Conservation (phyloP, 1,140 invertebrate genomes). For the Euwallacea similis region DNA sequence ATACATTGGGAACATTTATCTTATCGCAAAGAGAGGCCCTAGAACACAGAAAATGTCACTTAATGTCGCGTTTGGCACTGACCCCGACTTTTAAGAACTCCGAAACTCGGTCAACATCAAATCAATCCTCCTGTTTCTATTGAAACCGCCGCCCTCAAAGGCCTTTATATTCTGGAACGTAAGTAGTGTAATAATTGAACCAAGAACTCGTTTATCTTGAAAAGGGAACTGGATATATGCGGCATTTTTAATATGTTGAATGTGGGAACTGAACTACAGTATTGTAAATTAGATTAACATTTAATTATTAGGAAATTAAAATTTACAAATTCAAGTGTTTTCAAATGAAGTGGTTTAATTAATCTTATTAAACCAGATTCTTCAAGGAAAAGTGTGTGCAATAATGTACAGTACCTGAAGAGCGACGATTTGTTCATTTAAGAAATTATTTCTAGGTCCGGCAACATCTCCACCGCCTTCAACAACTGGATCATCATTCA, state of each 20-base stretch:
- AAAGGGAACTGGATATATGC: too few relatives aligned
- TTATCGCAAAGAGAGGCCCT: not conserved
- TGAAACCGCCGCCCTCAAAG: too few relatives aligned
- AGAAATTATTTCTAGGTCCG: slow-evolving; percentile 7
- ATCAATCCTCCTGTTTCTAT: not conserved
- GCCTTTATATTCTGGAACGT: too few relatives aligned
- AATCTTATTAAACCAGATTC: not conserved
- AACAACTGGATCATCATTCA: slow-evolving; percentile 6
- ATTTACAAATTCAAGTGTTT: too few relatives aligned
- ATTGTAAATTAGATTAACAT: too few relatives aligned
- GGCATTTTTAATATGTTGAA: too few relatives aligned
- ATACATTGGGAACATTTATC: not conserved
- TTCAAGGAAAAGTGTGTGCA: not conserved
- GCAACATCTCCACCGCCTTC: slow-evolving; percentile 30
- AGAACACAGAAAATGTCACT: not conserved
- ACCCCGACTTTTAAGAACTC: not conserved
- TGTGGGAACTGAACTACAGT: too few relatives aligned
- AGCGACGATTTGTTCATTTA: slow-evolving; percentile 37
- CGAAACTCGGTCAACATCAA: not conserved
- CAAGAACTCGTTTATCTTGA: too few relatives aligned
- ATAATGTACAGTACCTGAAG: slow-evolving; percentile 37
- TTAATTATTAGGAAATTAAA: too few relatives aligned
- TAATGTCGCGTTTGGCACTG: not conserved
- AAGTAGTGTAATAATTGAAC: too few relatives aligned
- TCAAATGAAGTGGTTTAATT: not conserved